Base-by-base conservation (phyloP, 1,140 invertebrate species). In the Pseudoatta argentina region DNA sequence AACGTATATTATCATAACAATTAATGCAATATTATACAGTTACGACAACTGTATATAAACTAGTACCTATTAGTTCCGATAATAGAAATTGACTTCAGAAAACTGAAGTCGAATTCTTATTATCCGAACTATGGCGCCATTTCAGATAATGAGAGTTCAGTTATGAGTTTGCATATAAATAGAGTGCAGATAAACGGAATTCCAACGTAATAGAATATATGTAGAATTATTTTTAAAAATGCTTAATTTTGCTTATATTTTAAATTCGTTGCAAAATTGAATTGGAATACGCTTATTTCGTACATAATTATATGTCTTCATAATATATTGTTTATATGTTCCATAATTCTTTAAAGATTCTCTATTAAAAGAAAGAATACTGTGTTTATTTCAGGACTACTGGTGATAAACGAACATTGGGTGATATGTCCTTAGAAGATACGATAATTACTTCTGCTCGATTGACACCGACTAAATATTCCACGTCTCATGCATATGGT, bases 381-480 rank as follows among this genome's bases (percentile, higher is more conserved):
- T 30, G 44, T 66, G 24, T 89, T 78, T 64, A 88, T 91, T 88
- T 82, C 73, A 95, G 94, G 77, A 94, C 92, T 4, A 92, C 93
- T n/a, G 93, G 91, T 77, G 94, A 94, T 59, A 95, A 95, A 88
- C 89, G 94, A 73, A 94, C 93, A 76, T 88, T 95, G 44, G 91
- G 91, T 7, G 94, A 95, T 79, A 88, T 92, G 21, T 94, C 95
- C 0, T 53, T 96, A 53, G 97, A 97, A 91, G 96, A 97, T 91
- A 96, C 96, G 24, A 96, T 95, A 77, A 95, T 95, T 82, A 95
- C 96, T 90, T 96, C 96, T 7, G 96, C 97, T 86, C 95, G 98
- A 86, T 95, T 98, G 94, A 98, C 98, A 7, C 98, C 98, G 57
- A 96, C 96, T 72, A 98, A 98, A 94, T 98, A 97, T 94, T 96